Conservation (phyloP, 2,888 invertebrate species). For the Dasypogon diadema region DNA sequence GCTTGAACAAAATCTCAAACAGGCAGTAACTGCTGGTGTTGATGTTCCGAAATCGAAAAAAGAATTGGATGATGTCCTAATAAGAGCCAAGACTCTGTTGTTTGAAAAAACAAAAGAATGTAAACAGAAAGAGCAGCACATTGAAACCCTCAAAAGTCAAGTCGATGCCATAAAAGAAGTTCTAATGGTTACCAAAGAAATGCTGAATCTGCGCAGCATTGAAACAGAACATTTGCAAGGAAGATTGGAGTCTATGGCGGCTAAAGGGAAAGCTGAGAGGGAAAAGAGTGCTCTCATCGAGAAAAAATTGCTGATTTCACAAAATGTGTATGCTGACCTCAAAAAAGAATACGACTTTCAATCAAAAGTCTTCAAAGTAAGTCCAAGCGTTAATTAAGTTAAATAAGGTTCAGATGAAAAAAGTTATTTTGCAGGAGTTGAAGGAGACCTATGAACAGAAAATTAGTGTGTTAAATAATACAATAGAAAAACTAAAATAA, state of each 20-base stretch:
- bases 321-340: slow-evolving; percentile 79
- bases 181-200: slow-evolving; percentile 82
- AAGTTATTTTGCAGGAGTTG: slow-evolving; percentile 70
- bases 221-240: slow-evolving; percentile 83
- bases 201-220: slow-evolving; percentile 81
- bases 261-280: slow-evolving; percentile 78
- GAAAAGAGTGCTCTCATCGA: slow-evolving; percentile 78
- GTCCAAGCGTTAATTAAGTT: not conserved
- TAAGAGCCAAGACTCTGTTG: slow-evolving; percentile 77
- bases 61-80: slow-evolving; percentile 70
- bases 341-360: slow-evolving; percentile 84
- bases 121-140: slow-evolving; percentile 83
- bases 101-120: slow-evolving; percentile 83
- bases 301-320: slow-evolving; percentile 78
- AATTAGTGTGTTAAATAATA: slow-evolving; percentile 66
- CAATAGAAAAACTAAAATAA: slow-evolving; percentile 58
- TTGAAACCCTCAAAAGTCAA: slow-evolving; percentile 78
- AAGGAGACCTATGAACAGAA: slow-evolving; percentile 77
- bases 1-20: slow-evolving; percentile 65
- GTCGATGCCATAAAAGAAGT: slow-evolving; percentile 84
- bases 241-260: slow-evolving; percentile 78
- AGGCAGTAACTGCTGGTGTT: slow-evolving; percentile 63
- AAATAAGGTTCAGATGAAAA: not conserved
- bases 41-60: slow-evolving; percentile 65
- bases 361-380: slow-evolving; percentile 77